Percentiles rank a stretch among this genome's conserved stretches.
phyloP scores from a whole-genome alignment of 2,888 invertebrate species.

The Leucoma salicis region DNA sequence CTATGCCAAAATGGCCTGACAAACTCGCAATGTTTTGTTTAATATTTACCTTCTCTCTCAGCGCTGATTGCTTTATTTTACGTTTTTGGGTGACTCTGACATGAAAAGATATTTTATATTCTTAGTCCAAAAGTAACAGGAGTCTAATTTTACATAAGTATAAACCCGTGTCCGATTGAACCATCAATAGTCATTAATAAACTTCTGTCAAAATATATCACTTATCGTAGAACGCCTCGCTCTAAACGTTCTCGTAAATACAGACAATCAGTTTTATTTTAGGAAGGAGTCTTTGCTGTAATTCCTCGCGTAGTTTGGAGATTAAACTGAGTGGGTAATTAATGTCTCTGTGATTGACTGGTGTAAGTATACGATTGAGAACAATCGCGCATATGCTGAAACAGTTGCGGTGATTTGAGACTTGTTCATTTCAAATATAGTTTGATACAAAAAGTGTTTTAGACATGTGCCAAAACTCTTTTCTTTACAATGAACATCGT shows the following conservation, averaged over 20 bases:
- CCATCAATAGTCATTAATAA: constrained; percentile 68
- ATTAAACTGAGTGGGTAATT: constrained; percentile 64
- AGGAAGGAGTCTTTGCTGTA: constrained; percentile 49
- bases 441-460: too few relatives aligned
- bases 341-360: constrained; percentile 68
- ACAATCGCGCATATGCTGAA: constrained; percentile 37
- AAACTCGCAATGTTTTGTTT: too few relatives aligned
- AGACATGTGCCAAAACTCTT: too few relatives aligned
- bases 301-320: constrained; percentile 58
- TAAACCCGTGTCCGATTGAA: constrained; percentile 47
- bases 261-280: constrained; percentile 65
- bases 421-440: too few relatives aligned
- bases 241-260: constrained; percentile 45
- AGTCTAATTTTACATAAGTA: too few relatives aligned
- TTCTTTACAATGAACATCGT: too few relatives aligned
- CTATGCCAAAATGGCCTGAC: too few relatives aligned
- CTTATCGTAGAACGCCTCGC: constrained; percentile 49
- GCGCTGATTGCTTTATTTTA: too few relatives aligned
- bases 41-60: too few relatives aligned
- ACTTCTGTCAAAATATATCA: constrained; percentile 66
- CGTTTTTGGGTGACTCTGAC: too few relatives aligned
- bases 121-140: too few relatives aligned
- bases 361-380: constrained; percentile 42
- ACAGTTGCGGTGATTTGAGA: constrained; percentile 26
- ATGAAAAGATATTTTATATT: too few relatives aligned